These are phyloP conservation scores for Archocentrus centrarchus DNA, from an alignment of 2,113 vertebrate species.

Conservation along the genomic window DNA sequence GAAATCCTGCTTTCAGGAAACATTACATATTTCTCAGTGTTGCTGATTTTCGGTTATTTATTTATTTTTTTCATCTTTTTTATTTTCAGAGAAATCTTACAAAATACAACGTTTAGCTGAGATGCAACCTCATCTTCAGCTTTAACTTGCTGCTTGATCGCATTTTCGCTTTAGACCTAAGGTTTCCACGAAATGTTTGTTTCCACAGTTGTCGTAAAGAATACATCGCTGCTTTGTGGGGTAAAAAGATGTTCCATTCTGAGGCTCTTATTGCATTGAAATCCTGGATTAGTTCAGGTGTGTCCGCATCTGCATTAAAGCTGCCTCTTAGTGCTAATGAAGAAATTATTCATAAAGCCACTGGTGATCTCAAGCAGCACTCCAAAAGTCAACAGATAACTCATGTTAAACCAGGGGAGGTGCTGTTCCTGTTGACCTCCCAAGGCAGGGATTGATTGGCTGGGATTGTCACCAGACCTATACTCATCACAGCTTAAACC, in stretches of 20 bases:
- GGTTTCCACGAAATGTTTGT: constrained; percentile 52
- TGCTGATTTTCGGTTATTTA: neutral
- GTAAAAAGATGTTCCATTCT: constrained; percentile 7
- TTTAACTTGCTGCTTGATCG: constrained; percentile 12
- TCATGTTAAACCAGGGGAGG: constrained; percentile 35
- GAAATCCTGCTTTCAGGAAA: constrained; percentile 51
- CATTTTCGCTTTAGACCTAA: constrained; percentile 37
- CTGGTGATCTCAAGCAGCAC: constrained; percentile 24
- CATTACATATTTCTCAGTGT: constrained; percentile 13
- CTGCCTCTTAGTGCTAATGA: constrained; percentile 34
- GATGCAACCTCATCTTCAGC: neutral
- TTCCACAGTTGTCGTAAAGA: constrained; percentile 53
- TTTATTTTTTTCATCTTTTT: neutral
- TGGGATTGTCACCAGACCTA: constrained; percentile 60
- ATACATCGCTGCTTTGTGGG: constrained; percentile 29
- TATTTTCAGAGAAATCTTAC: neutral
- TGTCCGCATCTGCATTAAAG: constrained; percentile 36
- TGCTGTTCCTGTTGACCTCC: constrained; percentile 46
- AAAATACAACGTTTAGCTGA: neutral
- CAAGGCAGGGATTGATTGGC: constrained; percentile 44
- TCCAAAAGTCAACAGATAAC: constrained; percentile 46
- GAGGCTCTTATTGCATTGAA: constrained; percentile 8
- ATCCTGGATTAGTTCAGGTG: constrained; percentile 29
- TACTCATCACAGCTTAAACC: constrained; percentile 67
- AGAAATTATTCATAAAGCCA: constrained; percentile 44